These are phyloP conservation scores for Xiphophorus maculatus DNA, from an alignment of 2,113 vertebrate genomes.

Conservation along the genomic window DNA sequence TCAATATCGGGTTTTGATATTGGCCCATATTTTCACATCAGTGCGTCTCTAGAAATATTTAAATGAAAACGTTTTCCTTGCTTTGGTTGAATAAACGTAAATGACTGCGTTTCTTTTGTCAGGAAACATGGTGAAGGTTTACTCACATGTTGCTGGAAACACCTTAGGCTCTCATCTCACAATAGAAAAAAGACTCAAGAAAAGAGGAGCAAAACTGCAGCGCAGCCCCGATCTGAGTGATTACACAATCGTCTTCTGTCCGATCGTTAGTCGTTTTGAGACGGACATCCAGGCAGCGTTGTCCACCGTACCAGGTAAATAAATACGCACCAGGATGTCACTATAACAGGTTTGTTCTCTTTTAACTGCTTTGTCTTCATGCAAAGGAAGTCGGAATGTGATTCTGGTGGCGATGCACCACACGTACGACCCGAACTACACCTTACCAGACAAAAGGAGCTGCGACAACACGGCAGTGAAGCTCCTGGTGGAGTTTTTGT, in stretches of 20 bases:
- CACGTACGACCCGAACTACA: constrained; percentile 37
- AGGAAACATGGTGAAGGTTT: constrained; percentile 24
- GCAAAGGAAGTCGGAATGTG: fast-evolving
- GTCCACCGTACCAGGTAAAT: constrained; percentile 7
- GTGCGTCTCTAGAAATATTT: too few relatives aligned
- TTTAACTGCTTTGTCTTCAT: constrained; percentile 6
- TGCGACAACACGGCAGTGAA: fast-evolving
- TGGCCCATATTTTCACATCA: too few relatives aligned
- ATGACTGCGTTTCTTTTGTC: background rate
- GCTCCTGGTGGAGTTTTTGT: constrained; percentile 54
- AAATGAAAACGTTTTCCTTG: background rate
- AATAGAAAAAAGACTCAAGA: constrained; percentile 14
- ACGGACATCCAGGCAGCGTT: constrained; percentile 46
- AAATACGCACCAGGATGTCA: background rate
- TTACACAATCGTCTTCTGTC: constrained; percentile 45
- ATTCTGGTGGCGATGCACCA: constrained; percentile 65
- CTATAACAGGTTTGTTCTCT: background rate
- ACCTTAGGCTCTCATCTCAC: fast-evolving
- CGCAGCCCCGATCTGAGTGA: fast-evolving
- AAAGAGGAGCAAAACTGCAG: background rate
- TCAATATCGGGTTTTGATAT: too few relatives aligned
- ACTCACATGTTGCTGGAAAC: background rate
- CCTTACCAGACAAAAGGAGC: constrained; percentile 10
- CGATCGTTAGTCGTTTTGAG: constrained; percentile 56
- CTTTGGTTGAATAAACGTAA: background rate